Conservation (phyloP, 2,113 vertebrate species). For the Phrynosoma blainvillii region DNA sequence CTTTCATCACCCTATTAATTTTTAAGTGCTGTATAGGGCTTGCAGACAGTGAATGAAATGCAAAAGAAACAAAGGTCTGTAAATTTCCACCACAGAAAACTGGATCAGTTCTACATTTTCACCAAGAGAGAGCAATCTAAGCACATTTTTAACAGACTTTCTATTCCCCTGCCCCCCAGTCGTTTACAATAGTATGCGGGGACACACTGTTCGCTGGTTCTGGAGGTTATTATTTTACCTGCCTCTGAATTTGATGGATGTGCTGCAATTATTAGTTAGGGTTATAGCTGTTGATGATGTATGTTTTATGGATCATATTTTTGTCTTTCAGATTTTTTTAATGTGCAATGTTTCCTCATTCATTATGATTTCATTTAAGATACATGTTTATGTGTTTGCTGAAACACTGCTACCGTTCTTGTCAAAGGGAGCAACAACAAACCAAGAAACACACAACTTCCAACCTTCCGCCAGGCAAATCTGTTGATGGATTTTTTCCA, state of each 20-base stretch:
- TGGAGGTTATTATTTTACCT: conserved; percentile 58
- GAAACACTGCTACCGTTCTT: conserved; percentile 54
- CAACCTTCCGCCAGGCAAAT: conserved; percentile 37
- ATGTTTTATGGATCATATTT: conserved; percentile 63
- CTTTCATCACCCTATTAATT: conserved; percentile 54
- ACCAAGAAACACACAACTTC: neutral
- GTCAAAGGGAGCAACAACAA: conserved; percentile 42
- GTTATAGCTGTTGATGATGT: conserved; percentile 59
- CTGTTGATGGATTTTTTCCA: conserved; percentile 46
- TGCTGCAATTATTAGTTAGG: conserved; percentile 67
- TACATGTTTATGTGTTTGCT: conserved; percentile 55
- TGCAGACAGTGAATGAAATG: conserved; percentile 11
- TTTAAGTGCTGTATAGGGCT: conserved; percentile 28
- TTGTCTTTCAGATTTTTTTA: conserved; percentile 67
- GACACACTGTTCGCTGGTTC: conserved; percentile 33
- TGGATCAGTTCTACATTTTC: conserved; percentile 70
- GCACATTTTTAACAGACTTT: conserved; percentile 38
- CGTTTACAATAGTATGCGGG: conserved; percentile 48
- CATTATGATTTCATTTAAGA: conserved; percentile 60
- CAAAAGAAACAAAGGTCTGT: conserved; percentile 24
- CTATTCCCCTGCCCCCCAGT: conserved; percentile 29
- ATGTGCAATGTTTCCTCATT: conserved; percentile 62
- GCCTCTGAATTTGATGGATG: conserved; percentile 65
- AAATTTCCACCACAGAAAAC: neutral
- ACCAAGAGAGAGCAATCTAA: conserved; percentile 81